phyloP scores from a whole-genome alignment of 2,888 invertebrate genomes.

The Coelinius sp. region DNA sequence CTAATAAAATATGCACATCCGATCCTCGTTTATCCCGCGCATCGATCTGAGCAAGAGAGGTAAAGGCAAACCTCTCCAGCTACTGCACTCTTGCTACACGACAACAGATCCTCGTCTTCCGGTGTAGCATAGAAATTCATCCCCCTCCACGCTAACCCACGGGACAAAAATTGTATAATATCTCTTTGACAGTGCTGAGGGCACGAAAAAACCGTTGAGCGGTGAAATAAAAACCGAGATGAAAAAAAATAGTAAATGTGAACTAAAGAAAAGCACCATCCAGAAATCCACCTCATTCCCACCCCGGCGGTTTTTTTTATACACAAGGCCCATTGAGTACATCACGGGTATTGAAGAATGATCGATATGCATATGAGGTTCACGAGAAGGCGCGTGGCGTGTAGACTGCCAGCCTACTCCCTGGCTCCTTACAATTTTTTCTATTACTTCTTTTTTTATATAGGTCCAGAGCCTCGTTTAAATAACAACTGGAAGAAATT shows the following conservation, averaged over 20 bases:
- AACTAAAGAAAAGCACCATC: background rate
- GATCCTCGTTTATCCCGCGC: slow-evolving; percentile 50
- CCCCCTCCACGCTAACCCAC: background rate
- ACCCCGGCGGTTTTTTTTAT: slow-evolving; percentile 25
- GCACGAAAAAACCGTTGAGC: slow-evolving; percentile 35
- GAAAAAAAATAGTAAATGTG: background rate
- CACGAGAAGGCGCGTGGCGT: slow-evolving; percentile 45
- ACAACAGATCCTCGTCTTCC: slow-evolving; percentile 21
- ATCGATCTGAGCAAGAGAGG: slow-evolving; percentile 44
- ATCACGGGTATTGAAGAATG: slow-evolving; percentile 64
- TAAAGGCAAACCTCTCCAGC: slow-evolving; percentile 34
- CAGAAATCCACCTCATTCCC: background rate
- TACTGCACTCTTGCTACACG: slow-evolving; percentile 24
- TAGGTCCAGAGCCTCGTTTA: slow-evolving; percentile 68
- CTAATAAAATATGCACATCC: slow-evolving; percentile 52
- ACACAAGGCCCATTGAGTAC: slow-evolving; percentile 41
- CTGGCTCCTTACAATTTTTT: slow-evolving; percentile 20
- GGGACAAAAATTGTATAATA: slow-evolving; percentile 12
- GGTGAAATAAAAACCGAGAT: background rate
- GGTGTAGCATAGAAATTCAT: slow-evolving; percentile 22
- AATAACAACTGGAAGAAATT: slow-evolving; percentile 69
- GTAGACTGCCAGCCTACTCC: slow-evolving; percentile 7
- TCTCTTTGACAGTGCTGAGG: slow-evolving; percentile 29
- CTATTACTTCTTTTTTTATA: slow-evolving; percentile 47
- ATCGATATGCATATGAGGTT: slow-evolving; percentile 68